These are phyloP conservation scores for Oncorhynchus clarkii DNA, from an alignment of 2,113 vertebrate genomes.

Conservation along the genomic window DNA sequence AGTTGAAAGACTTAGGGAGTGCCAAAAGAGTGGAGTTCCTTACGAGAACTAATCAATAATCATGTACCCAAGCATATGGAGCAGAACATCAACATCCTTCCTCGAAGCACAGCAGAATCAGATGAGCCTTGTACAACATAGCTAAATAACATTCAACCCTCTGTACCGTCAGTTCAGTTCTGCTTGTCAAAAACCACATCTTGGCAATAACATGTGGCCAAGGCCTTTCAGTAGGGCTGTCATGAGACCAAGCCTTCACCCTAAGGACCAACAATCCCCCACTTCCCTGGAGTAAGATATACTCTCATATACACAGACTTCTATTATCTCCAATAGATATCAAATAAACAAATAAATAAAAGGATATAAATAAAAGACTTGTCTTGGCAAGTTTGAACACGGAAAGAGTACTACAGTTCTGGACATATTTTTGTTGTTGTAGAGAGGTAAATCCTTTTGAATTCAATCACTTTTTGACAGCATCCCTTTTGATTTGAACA, in stretches of 20 bases:
- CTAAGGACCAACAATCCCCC: neutral
- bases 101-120: too few relatives aligned
- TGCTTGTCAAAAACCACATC: neutral
- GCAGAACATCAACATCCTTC: too few relatives aligned
- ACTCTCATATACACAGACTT: neutral
- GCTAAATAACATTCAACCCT: neutral
- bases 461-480: too few relatives aligned
- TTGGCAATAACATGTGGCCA: neutral
- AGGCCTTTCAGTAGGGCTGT: neutral
- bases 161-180: neutral
- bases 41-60: too few relatives aligned
- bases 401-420: too few relatives aligned
- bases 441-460: too few relatives aligned
- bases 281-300: neutral
- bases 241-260: conserved; percentile 14
- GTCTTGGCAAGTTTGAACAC: neutral
- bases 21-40: too few relatives aligned
- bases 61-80: too few relatives aligned
- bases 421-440: too few relatives aligned
- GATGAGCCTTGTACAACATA: neutral
- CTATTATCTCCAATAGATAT: neutral
- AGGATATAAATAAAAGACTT: too few relatives aligned
- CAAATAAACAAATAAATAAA: neutral
- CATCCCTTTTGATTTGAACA: too few relatives aligned
- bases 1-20: too few relatives aligned